Base-by-base conservation (phyloP, 1,140 invertebrate genomes). In the Drosophila paulistorum region DNA sequence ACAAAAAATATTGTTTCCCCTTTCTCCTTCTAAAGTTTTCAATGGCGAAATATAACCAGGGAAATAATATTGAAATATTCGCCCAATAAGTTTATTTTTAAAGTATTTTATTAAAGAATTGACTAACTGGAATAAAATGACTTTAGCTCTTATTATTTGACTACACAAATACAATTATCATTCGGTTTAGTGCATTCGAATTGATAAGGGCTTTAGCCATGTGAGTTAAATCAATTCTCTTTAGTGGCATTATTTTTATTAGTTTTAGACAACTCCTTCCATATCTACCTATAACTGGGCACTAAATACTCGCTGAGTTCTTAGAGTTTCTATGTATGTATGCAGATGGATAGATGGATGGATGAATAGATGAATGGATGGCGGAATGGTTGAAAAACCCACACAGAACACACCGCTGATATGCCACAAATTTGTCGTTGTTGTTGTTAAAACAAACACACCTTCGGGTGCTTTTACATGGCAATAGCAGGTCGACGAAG, bases 391-490 rank as follows among this genome's bases (percentile, higher is more conserved):
- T 51, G 20, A n/a, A 23, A 51, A 51, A 51, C 45, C 45, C 45
- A 51, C 82, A 86, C 79, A 81, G 68, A 81, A 86, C 83, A 87
- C 75, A 78, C 83, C 83, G 83, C 83, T 87, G 83, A 87, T 87
- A 87, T 89, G 84, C 83, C 83, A 87, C 83, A 87, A 87, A 87
- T 83, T 77, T 78, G 76, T 78, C 64, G 74, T 89, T 85, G 80
- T 77, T 87, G 79, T 83, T 82, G 68, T 74, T 66, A 70, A 87
- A 82, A 81, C 84, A 87, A 87, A 87, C 84, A 89, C 77, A 89
- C 84, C 84, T 89, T 89, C 73, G 77, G 83, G 83, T 83, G 80
- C 69, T 67, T 68, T 82, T 82, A 77, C 64, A 37, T 37, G 33
- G 26, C 30, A 37, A 59, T 59, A 35, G 57, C 33, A 58, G 30